Evolutionary conservation across 2,113 vertebrate genomes (phyloP).

Genomic region (Acrocephalus arundinaceus): DNA sequence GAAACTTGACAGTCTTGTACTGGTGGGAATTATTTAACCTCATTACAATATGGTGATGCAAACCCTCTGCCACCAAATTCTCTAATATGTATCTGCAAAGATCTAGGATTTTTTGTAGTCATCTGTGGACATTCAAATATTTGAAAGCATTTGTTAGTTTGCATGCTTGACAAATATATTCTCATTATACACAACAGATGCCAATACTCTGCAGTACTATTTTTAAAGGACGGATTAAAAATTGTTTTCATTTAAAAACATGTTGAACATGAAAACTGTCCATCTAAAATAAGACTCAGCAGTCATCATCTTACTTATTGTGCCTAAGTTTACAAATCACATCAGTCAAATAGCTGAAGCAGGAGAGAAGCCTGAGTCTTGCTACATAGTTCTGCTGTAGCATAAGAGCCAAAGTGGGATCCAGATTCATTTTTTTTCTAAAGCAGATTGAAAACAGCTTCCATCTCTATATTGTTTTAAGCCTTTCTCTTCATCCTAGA

Average conservation of each 20-base stretch:
- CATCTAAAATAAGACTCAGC: constrained; percentile 58
- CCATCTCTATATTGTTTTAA: not conserved
- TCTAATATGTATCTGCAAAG: not conserved
- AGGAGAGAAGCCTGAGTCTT: not conserved
- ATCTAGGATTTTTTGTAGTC: not conserved
- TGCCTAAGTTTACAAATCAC: constrained; percentile 45
- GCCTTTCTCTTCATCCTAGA: not conserved
- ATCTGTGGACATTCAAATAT: not conserved
- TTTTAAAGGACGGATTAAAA: constrained; percentile 60
- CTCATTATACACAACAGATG: constrained; percentile 43
- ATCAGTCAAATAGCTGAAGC: constrained; percentile 13
- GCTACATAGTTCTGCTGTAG: not conserved
- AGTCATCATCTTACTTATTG: constrained; percentile 23
- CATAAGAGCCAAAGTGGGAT: not conserved
- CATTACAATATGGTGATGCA: not conserved
- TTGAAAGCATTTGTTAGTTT: constrained; percentile 44
- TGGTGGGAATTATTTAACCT: not conserved
- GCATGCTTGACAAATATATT: constrained; percentile 28
- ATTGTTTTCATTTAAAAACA: constrained; percentile 56
- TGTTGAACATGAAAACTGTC: constrained; percentile 56
- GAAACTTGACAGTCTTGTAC: not conserved
- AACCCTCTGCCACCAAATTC: not conserved
- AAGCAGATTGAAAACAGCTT: not conserved
- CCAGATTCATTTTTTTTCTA: not conserved
- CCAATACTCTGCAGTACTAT: constrained; percentile 47